These are phyloP conservation scores for Potamarius usumacintae DNA, from an alignment of 2,113 vertebrate genomes.

Conservation along the genomic window DNA sequence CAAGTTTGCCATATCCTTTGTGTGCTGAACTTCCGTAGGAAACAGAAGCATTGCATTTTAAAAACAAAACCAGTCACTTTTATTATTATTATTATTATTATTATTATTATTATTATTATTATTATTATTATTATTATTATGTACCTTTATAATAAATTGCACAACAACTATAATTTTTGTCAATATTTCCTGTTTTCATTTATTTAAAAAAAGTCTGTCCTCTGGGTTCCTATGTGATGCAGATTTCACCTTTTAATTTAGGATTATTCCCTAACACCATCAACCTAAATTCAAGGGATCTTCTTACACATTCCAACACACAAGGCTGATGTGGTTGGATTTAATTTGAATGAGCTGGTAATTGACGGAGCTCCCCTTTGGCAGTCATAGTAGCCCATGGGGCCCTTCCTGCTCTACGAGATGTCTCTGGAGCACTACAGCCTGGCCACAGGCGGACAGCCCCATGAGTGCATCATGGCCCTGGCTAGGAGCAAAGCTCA, in stretches of 20 bases:
- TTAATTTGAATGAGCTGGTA: not conserved
- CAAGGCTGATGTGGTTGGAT: not conserved
- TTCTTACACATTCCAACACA: not conserved
- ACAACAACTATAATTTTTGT: not conserved
- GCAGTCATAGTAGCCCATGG: not conserved
- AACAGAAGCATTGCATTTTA: not conserved
- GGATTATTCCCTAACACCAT: not conserved
- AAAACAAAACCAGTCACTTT: not conserved
- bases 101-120: not conserved
- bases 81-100: no score
- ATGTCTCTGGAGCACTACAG: not conserved
- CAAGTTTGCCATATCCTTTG: not conserved
- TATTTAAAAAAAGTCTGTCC: not conserved
- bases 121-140: not conserved
- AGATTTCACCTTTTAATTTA: not conserved
- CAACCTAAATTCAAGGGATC: not conserved
- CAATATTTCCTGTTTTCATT: not conserved
- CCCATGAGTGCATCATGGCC: not conserved
- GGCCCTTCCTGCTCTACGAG: not conserved
- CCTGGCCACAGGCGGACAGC: not conserved
- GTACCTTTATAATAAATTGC: not conserved
- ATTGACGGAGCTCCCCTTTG: not conserved
- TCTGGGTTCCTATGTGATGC: not conserved
- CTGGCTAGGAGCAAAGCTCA: not conserved
- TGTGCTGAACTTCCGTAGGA: not conserved